Evolutionary conservation across 2,888 invertebrate species (phyloP).

Genomic region (Tetramorium bicarinatum): DNA sequence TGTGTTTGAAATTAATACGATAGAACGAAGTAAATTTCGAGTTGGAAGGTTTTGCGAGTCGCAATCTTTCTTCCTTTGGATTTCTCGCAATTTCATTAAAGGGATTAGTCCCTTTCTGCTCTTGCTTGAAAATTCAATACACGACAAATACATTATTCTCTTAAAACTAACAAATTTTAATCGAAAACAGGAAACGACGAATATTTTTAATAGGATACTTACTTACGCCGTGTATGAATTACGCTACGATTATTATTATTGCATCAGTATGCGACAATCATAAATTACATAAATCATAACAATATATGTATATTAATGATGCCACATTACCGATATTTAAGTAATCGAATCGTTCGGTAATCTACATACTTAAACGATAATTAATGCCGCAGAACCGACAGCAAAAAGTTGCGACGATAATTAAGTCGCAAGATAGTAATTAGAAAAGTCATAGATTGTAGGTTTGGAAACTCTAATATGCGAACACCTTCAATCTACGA

Average conservation of each 20-base stretch:
- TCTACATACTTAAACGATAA: neutral
- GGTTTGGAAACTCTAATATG: neutral
- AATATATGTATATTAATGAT: neutral
- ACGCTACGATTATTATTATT: neutral
- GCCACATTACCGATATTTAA: neutral
- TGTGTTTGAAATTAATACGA: neutral
- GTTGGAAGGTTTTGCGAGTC: neutral
- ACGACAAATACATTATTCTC: neutral
- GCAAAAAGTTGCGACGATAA: neutral
- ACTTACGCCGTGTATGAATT: neutral
- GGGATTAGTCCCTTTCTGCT: neutral
- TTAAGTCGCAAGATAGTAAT: neutral
- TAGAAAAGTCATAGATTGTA: neutral
- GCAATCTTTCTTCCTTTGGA: too few species aligned
- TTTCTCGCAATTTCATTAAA: neutral
- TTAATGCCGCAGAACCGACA: neutral
- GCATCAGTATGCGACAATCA: neutral
- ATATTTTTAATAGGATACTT: neutral
- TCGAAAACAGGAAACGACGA: neutral
- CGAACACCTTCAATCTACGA: neutral
- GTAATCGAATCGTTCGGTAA: neutral
- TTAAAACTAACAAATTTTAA: slow-evolving; percentile 9
- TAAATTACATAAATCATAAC: neutral
- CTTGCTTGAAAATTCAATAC: neutral
- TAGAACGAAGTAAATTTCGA: neutral